Conservation (phyloP, 2,797 vertebrate genomes). For the Rhinella marina region DNA sequence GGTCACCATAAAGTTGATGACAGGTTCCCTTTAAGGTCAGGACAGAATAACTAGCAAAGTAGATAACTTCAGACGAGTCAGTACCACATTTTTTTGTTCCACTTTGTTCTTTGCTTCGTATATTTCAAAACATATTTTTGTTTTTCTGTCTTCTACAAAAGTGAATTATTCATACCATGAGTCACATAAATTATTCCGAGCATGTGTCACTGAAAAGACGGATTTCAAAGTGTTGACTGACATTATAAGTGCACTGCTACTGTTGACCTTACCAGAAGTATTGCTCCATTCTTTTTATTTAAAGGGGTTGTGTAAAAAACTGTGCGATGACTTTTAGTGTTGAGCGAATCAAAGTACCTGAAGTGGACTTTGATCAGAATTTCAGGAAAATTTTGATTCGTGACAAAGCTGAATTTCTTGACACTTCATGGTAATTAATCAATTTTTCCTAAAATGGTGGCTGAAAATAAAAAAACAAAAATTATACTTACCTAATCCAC, state of each 20-base stretch:
- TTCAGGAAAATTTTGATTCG: too few species aligned
- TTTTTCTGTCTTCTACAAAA: background rate
- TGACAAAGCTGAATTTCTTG: too few species aligned
- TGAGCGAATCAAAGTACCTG: too few species aligned
- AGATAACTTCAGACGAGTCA: background rate
- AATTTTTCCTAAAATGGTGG: too few species aligned
- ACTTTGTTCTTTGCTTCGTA: background rate
- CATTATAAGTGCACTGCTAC: background rate
- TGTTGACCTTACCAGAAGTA: background rate
- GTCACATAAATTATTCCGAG: conserved; percentile 14
- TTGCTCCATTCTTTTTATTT: background rate
- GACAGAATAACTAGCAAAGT: background rate
- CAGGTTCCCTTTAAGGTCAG: background rate
- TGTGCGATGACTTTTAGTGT: too few species aligned
- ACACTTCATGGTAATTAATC: too few species aligned
- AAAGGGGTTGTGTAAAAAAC: background rate
- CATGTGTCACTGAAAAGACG: background rate
- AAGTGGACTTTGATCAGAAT: too few species aligned
- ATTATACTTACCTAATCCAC: too few species aligned
- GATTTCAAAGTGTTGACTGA: background rate
- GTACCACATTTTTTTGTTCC: background rate
- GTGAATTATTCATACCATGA: conserved; percentile 23
- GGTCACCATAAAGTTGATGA: too few species aligned
- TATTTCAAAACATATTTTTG: background rate
- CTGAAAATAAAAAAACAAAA: too few species aligned